phyloP scores from a whole-genome alignment of 2,797 vertebrate genomes.

The Tapera naevia region DNA sequence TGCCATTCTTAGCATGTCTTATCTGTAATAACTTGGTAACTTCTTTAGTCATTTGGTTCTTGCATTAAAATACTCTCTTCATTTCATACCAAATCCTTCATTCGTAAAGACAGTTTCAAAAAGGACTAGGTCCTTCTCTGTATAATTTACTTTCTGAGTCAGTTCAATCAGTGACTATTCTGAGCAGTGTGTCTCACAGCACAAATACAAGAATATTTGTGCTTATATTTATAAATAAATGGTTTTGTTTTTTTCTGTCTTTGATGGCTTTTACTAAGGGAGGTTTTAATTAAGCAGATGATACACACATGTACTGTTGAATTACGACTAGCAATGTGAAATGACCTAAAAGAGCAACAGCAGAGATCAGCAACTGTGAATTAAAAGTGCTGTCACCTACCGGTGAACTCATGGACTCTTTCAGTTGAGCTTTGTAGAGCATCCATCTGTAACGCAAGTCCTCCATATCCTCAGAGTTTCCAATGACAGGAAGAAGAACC shows the following conservation, averaged over 20 bases:
- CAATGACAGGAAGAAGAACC: constrained; percentile 72
- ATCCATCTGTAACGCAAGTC: constrained; percentile 91
- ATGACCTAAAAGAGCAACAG: background rate
- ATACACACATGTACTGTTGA: background rate
- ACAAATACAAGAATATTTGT: background rate
- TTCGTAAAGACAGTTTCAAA: background rate
- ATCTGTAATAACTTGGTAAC: accelerated
- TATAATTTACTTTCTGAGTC: background rate
- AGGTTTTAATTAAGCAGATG: background rate
- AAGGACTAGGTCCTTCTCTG: background rate
- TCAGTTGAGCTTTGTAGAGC: constrained; percentile 92
- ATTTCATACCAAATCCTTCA: background rate
- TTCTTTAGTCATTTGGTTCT: background rate
- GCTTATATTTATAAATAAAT: background rate
- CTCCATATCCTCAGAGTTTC: constrained; percentile 74
- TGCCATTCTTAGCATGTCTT: background rate
- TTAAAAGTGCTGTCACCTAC: constrained; percentile 25
- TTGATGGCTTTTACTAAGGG: background rate
- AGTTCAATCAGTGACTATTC: background rate
- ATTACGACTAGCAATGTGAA: background rate
- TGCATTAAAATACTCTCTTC: background rate
- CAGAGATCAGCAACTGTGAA: background rate
- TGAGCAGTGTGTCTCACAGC: background rate
- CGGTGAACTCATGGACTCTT: constrained; percentile 70
- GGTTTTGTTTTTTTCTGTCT: background rate